phyloP scores from a whole-genome alignment of 35 echinoderm and acorn worm genomes.

The Eucidaris tribuloides region DNA sequence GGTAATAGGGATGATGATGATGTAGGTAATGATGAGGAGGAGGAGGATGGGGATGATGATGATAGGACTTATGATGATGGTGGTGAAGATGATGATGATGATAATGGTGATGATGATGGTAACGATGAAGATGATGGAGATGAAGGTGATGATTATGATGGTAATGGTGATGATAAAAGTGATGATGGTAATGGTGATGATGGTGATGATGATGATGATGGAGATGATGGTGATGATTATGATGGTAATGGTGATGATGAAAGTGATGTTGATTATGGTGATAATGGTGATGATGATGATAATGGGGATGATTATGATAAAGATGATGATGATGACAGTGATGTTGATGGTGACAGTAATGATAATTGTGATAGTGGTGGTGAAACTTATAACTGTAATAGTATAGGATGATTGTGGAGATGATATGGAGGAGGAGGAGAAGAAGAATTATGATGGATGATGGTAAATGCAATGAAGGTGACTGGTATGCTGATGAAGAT shows the following conservation, averaged over 20 bases:
- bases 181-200: neutral
- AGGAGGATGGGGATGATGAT: neutral
- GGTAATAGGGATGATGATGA: neutral
- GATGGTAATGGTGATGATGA: neutral
- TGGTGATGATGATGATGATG: neutral
- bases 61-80: neutral
- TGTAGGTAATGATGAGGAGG: neutral
- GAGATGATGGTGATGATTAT: neutral
- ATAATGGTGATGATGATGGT: neutral
- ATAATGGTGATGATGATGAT: neutral
- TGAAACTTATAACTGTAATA: neutral
- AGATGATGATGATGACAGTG: neutral
- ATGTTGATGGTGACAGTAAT: neutral
- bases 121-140: neutral
- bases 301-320: neutral
- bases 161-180: neutral
- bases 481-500: too few relatives aligned
- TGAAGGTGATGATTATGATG: neutral
- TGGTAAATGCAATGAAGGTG: too few relatives aligned
- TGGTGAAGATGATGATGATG: neutral
- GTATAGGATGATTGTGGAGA: too few relatives aligned
- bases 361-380: neutral
- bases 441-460: too few relatives aligned
- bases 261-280: neutral
- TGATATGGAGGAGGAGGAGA: too few relatives aligned